These are phyloP conservation scores for Mesorhabditis sp. DNA, from an alignment of 2,888 invertebrate genomes.

Conservation along the genomic window DNA sequence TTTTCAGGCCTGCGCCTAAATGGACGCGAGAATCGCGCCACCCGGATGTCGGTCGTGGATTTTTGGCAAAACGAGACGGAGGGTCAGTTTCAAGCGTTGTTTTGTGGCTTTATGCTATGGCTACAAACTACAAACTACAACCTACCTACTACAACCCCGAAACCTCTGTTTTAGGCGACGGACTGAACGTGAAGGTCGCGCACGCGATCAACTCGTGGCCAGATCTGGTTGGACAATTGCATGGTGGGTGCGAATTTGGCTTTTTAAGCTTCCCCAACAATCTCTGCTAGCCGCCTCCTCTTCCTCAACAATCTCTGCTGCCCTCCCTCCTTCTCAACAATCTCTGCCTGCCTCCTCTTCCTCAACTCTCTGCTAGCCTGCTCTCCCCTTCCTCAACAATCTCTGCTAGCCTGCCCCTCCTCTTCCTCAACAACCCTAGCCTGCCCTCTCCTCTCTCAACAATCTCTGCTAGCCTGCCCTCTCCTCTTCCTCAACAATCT, in stretches of 20 bases:
- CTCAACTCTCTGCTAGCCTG: too few relatives aligned
- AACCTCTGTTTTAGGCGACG: constrained; percentile 27
- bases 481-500: too few relatives aligned
- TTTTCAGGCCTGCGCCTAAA: constrained; percentile 6
- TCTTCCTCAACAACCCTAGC: too few relatives aligned
- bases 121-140: too few relatives aligned
- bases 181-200: constrained; percentile 39
- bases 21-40: constrained; percentile 42
- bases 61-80: constrained; percentile 47
- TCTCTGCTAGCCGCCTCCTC: too few relatives aligned
- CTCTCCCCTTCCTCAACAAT: too few relatives aligned
- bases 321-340: too few relatives aligned
- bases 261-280: neutral
- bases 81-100: neutral
- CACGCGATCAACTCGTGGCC: constrained; percentile 47
- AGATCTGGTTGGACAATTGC: constrained; percentile 41
- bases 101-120: neutral
- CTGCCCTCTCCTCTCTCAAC: too few relatives aligned
- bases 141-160: neutral
- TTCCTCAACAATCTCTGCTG: too few relatives aligned
- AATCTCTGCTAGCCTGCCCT: too few relatives aligned
- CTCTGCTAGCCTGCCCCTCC: too few relatives aligned
- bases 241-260: constrained; percentile 21
- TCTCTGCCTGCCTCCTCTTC: too few relatives aligned
- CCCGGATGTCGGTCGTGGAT: constrained; percentile 46